Percentiles rank a stretch among this genome's conserved stretches.
phyloP scores from a whole-genome alignment of 1,140 invertebrate species.

The Leguminivora glycinivorella region DNA sequence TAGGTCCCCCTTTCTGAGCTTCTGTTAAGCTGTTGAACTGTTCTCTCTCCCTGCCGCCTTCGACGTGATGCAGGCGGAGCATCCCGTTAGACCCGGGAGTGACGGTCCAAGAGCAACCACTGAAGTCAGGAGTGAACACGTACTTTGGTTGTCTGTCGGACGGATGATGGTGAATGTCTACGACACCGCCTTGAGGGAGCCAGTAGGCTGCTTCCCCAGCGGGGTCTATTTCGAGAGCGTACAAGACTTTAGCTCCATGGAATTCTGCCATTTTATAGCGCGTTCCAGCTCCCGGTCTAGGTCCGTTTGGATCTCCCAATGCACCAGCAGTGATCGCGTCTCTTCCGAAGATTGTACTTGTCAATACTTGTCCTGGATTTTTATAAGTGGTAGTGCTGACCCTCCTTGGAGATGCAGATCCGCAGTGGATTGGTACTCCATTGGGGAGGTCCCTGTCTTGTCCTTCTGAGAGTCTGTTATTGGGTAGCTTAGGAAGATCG shows the following conservation, averaged over 20 bases:
- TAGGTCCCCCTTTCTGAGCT: constrained; percentile 5
- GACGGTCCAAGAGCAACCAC: constrained; percentile 15
- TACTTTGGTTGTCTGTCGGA: neutral
- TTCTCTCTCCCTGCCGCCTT: neutral
- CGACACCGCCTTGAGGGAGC: neutral
- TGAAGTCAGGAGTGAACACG: constrained; percentile 19
- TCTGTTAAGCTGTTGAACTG: constrained; percentile 8
- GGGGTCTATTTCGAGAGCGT: neutral
- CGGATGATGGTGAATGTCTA: constrained; percentile 1
- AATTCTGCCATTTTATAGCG: neutral
- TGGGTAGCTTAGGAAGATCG: neutral
- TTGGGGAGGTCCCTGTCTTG: neutral
- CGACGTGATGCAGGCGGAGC: constrained; percentile 2
- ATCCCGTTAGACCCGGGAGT: constrained; percentile 5
- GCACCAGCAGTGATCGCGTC: constrained; percentile 1
- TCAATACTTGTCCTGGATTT: neutral
- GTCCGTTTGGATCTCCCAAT: neutral
- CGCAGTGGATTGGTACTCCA: neutral
- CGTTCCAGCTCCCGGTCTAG: neutral
- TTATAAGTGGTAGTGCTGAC: neutral
- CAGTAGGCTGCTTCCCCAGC: neutral
- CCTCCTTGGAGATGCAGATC: neutral
- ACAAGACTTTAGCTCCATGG: neutral
- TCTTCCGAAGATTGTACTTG: neutral
- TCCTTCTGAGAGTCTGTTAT: constrained; percentile 13